These are phyloP conservation scores for Gymnocephalus cernua DNA, from an alignment of 2,113 vertebrate genomes.

Conservation along the genomic window DNA sequence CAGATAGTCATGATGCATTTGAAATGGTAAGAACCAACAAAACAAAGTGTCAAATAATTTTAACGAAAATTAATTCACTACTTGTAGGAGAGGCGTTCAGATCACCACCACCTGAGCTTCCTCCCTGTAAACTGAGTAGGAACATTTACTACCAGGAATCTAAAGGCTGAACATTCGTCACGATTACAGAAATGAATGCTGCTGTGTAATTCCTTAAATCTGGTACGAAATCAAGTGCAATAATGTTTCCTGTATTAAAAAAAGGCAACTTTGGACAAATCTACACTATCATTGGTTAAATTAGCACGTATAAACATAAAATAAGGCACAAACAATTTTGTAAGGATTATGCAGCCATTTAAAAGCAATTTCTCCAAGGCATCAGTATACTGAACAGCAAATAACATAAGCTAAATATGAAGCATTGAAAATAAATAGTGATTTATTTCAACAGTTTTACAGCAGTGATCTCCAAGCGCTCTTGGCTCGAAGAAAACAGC, in stretches of 20 bases:
- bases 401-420: not conserved
- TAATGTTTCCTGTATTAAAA: not conserved
- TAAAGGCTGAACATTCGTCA: not conserved
- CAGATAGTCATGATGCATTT: not conserved
- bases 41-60: not conserved
- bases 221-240: not conserved
- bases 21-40: no score
- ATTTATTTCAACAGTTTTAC: slow-evolving; percentile 21
- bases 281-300: not conserved
- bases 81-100: not conserved
- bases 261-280: slow-evolving; percentile 9
- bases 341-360: not conserved
- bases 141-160: not conserved
- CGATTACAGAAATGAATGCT: not conserved
- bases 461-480: not conserved
- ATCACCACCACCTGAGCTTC: not conserved
- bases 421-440: slow-evolving; percentile 47
- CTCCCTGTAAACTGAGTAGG: not conserved
- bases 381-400: not conserved
- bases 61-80: not conserved
- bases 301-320: not conserved
- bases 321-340: slow-evolving; percentile 38
- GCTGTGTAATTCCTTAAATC: not conserved
- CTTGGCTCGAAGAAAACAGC: not conserved
- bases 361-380: not conserved